Conservation (phyloP, 1,140 invertebrate species). For the Ooceraea biroi region DNA sequence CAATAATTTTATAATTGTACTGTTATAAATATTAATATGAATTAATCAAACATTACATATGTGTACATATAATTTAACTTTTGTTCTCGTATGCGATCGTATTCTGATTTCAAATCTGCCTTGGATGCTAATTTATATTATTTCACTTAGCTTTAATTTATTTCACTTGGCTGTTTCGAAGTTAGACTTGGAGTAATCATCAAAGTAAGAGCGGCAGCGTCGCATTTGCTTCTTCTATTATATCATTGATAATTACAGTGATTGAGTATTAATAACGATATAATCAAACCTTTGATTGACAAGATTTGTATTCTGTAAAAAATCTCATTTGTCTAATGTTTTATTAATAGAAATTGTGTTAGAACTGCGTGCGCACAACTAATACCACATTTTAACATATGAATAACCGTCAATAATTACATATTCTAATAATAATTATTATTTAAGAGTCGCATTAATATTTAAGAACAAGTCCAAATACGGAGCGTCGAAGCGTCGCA, state of each 20-base stretch:
- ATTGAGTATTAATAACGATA: not conserved
- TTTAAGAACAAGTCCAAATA: too few species aligned
- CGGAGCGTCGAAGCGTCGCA: too few species aligned
- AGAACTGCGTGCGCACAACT: not conserved
- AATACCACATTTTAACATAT: not conserved
- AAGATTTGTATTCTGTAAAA: not conserved
- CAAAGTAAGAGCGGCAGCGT: not conserved
- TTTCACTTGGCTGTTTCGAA: conserved; percentile 19
- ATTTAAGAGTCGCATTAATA: too few species aligned
- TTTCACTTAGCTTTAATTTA: not conserved
- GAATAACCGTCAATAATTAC: too few species aligned
- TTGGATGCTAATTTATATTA: not conserved
- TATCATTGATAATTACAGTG: not conserved
- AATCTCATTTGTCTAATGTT: conserved; percentile 1
- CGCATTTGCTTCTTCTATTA: not conserved
- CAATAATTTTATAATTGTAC: too few species aligned
- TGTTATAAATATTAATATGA: too few species aligned
- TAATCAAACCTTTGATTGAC: not conserved
- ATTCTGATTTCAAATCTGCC: not conserved
- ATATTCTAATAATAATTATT: too few species aligned
- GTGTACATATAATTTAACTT: not conserved
- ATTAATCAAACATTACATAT: too few species aligned
- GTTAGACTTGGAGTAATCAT: conserved; percentile 70
- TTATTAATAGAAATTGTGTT: not conserved
- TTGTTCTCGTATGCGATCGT: not conserved